Evolutionary conservation across 2,888 invertebrate species (phyloP).

Genomic region (Tortrix viridana): DNA sequence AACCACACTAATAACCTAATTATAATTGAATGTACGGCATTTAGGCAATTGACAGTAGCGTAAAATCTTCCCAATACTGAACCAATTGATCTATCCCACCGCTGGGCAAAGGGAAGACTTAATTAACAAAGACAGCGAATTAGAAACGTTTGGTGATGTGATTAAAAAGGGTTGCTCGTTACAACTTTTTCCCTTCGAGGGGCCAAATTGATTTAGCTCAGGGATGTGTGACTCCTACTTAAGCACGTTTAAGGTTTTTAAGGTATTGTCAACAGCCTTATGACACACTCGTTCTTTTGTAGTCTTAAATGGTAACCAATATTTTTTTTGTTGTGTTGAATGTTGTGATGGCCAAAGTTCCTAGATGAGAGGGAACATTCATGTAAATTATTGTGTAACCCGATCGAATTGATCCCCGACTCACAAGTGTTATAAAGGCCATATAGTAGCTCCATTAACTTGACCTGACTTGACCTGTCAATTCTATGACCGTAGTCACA

Average conservation of each 20-base stretch:
- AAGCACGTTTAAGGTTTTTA: conserved; percentile 20
- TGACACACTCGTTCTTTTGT: background rate
- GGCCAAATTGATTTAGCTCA: conserved; percentile 75
- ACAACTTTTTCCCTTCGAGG: conserved; percentile 73
- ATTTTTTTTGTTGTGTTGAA: background rate
- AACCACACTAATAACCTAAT: too few species aligned
- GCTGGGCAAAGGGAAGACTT: conserved; percentile 18
- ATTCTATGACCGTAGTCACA: too few species aligned
- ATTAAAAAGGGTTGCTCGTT: conserved; percentile 79
- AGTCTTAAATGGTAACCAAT: too few species aligned
- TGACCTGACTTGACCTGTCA: too few species aligned
- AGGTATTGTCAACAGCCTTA: conserved; percentile 19
- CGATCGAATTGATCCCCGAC: too few species aligned
- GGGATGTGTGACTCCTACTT: conserved; percentile 53
- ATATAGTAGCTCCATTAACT: too few species aligned
- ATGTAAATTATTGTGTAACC: background rate
- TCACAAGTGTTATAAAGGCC: too few species aligned
- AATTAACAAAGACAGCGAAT: conserved; percentile 46
- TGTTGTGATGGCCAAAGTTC: background rate
- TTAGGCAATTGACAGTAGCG: background rate
- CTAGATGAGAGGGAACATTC: background rate
- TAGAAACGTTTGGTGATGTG: conserved; percentile 72
- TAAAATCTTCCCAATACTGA: background rate
- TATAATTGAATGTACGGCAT: too few species aligned
- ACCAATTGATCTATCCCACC: conserved; percentile 5